Percentiles rank a stretch among this genome's conserved stretches.
These are phyloP conservation scores for Desmophyllum pertusum DNA, from an alignment of 92 coral and sea anemone species.

Conservation along the genomic window DNA sequence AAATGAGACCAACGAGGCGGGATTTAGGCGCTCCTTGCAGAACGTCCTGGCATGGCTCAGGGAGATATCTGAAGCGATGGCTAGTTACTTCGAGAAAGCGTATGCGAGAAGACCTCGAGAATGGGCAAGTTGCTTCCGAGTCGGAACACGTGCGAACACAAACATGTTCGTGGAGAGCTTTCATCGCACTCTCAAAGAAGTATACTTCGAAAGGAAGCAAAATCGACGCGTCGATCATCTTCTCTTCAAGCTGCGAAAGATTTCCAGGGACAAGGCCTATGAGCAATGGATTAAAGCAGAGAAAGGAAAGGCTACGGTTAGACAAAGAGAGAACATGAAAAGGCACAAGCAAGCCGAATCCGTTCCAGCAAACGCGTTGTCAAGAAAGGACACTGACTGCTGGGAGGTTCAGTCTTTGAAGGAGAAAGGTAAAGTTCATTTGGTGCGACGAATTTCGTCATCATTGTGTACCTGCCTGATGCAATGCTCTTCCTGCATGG, in stretches of 20 bases:
- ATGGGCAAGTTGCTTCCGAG: constrained; percentile 40
- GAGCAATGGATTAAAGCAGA: constrained; percentile 45
- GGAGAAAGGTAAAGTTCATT: not conserved
- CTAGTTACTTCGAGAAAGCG: constrained; percentile 6
- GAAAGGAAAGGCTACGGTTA: constrained; percentile 31
- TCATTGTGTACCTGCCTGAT: constrained; percentile 12
- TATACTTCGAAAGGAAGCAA: constrained; percentile 34
- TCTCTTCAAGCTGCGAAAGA: constrained; percentile 30
- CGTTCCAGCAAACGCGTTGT: not conserved
- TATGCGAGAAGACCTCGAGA: constrained; percentile 19
- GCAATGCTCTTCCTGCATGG: constrained; percentile 19
- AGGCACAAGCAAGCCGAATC: constrained; percentile 8
- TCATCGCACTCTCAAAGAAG: constrained; percentile 31
- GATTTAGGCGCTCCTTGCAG: no score
- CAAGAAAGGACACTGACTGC: not conserved
- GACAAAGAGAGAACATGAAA: constrained; percentile 33
- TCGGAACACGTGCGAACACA: constrained; percentile 29
- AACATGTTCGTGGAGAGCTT: constrained; percentile 49
- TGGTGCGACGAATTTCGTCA: not conserved
- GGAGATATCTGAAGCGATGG: no score
- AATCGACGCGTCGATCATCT: constrained; percentile 39
- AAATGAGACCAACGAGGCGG: no score
- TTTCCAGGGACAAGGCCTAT: constrained; percentile 36
- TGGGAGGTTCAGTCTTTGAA: constrained; percentile 11
- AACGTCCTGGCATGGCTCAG: no score